Evolutionary conservation across 1,140 invertebrate species (phyloP).

Genomic region (Saccostrea glomerata): DNA sequence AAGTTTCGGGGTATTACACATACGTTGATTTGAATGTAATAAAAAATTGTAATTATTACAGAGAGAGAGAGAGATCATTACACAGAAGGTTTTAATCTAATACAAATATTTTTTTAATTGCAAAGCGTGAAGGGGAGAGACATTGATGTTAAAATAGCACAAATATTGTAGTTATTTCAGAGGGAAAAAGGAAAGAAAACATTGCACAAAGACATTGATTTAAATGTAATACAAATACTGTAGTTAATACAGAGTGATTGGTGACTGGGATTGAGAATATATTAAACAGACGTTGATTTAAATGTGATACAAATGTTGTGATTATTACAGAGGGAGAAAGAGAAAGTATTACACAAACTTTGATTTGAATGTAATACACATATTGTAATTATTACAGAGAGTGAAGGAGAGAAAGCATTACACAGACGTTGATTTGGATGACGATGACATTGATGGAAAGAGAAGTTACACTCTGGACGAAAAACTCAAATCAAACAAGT

Average conservation of each 20-base stretch:
- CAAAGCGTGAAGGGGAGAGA: slow-evolving; percentile 80
- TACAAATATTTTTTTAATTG: too few relatives aligned
- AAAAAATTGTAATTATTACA: too few relatives aligned
- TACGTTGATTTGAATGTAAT: slow-evolving; percentile 89
- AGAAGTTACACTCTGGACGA: slow-evolving; percentile 94
- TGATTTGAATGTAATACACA: too few relatives aligned
- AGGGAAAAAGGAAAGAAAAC: slow-evolving; percentile 84
- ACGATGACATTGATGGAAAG: slow-evolving; percentile 94
- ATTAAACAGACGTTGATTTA: too few relatives aligned
- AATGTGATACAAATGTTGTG: too few relatives aligned
- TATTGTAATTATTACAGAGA: slow-evolving; percentile 82
- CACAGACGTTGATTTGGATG: slow-evolving; percentile 92
- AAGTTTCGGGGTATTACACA: slow-evolving; percentile 86
- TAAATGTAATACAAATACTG: slow-evolving; percentile 77
- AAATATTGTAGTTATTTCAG: too few relatives aligned
- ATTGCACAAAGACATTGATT: slow-evolving; percentile 94
- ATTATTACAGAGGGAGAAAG: too few relatives aligned
- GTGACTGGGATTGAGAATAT: too few relatives aligned
- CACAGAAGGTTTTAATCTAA: too few relatives aligned
- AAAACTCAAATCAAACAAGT: slow-evolving; percentile 90
- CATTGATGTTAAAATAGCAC: slow-evolving; percentile 86
- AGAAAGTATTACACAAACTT: too few relatives aligned
- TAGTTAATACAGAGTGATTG: too few relatives aligned
- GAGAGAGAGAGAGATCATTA: too few relatives aligned
- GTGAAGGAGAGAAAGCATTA: slow-evolving; percentile 94